A percentile compares a stretch with the other conserved stretches of the same genome.
Conservation (phyloP, 2,797 vertebrate species). For the Notamacropus eugenii region DNA sequence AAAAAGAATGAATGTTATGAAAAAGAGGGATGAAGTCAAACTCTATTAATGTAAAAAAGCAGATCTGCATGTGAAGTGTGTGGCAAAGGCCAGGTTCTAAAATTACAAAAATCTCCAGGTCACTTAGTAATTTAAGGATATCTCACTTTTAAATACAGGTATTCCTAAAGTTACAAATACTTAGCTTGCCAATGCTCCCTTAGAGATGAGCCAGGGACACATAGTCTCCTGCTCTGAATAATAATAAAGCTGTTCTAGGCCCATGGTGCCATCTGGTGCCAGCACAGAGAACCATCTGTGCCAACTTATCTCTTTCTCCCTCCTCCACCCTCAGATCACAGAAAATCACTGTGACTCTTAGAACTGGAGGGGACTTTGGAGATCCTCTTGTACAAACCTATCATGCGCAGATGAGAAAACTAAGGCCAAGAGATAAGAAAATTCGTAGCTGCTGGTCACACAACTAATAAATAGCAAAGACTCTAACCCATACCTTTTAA, state of each 20-base stretch:
- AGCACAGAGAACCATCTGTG: neutral
- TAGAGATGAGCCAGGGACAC: neutral
- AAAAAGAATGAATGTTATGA: neutral
- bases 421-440: neutral
- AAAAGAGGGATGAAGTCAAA: neutral
- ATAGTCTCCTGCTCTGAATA: neutral
- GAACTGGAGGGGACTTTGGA: neutral
- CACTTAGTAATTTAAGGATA: neutral
- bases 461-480: neutral
- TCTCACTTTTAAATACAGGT: neutral
- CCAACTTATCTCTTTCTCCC: neutral
- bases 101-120: neutral
- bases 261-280: slow-evolving; percentile 1
- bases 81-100: neutral
- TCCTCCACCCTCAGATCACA: neutral
- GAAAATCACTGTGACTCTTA: neutral
- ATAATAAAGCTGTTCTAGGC: neutral
- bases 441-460: neutral
- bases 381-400: neutral
- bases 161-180: neutral
- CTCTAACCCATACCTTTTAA: neutral
- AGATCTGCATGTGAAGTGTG: neutral
- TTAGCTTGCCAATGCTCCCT: neutral
- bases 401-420: neutral
- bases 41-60: neutral